These are phyloP conservation scores for Takifugu ocellatus DNA, from an alignment of 2,797 vertebrate species.

Conservation along the genomic window DNA sequence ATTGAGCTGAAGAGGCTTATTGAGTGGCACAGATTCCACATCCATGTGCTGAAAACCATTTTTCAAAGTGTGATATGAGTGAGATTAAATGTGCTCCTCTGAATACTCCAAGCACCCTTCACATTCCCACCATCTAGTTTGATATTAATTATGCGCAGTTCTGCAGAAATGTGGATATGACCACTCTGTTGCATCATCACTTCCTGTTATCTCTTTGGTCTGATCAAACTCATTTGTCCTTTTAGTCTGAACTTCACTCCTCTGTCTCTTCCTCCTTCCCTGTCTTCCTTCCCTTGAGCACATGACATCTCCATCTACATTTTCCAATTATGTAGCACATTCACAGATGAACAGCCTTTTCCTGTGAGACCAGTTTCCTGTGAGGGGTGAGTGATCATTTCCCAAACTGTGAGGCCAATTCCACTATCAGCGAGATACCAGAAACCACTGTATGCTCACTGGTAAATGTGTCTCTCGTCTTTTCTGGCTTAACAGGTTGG, in stretches of 20 bases:
- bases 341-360: slow-evolving; percentile 26
- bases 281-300: neutral
- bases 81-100: no score
- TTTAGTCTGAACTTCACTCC: slow-evolving; percentile 17
- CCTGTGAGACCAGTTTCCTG: slow-evolving; percentile 40
- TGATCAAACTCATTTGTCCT: slow-evolving; percentile 5
- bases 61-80: no score
- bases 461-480: neutral
- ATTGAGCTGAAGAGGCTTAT: no score
- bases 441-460: no score
- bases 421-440: neutral
- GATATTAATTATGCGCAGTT: no score
- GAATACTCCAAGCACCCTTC: no score
- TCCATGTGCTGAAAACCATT: no score
- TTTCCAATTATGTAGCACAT: slow-evolving; percentile 14
- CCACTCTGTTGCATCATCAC: no score
- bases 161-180: no score
- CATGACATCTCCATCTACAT: neutral
- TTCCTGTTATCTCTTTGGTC: no score
- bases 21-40: no score
- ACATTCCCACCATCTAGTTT: no score
- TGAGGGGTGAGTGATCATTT: slow-evolving; percentile 20
- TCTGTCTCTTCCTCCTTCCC: neutral
- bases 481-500: neutral
- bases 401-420: slow-evolving; percentile 14